These are phyloP conservation scores for Lymantria monacha DNA, from an alignment of 2,888 invertebrate genomes.

Conservation along the genomic window DNA sequence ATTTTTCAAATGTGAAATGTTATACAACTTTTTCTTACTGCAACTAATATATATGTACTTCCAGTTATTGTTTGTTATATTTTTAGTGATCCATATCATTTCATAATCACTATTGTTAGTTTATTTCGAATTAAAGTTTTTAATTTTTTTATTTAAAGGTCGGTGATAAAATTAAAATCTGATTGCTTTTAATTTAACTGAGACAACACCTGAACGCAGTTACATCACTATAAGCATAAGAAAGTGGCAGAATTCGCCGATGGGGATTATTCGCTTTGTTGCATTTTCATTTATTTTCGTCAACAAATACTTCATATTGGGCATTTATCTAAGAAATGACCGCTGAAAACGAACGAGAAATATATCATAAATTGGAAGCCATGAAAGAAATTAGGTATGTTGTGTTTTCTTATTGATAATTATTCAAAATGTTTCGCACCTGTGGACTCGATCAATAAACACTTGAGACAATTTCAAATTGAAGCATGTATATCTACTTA, in stretches of 20 bases:
- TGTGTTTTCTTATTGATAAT: constrained; percentile 15
- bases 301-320: constrained; percentile 9
- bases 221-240: neutral
- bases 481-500: neutral
- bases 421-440: constrained; percentile 58
- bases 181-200: no score
- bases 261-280: constrained; percentile 33
- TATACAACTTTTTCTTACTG: no score
- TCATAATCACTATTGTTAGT: no score
- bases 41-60: no score
- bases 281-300: constrained; percentile 44
- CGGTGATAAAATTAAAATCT: no score
- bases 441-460: constrained; percentile 76
- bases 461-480: neutral
- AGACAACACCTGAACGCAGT: no score
- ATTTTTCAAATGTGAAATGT: no score
- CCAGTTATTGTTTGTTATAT: no score
- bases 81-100: no score
- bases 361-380: constrained; percentile 95
- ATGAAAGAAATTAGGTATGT: constrained; percentile 94
- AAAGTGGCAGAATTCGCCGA: constrained; percentile 17
- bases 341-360: constrained; percentile 90
- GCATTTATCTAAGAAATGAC: constrained; percentile 78
- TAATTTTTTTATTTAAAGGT: no score
- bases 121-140: no score